These are phyloP conservation scores for Epinephelus fuscoguttatus DNA, from an alignment of 2,113 vertebrate species.

Conservation along the genomic window DNA sequence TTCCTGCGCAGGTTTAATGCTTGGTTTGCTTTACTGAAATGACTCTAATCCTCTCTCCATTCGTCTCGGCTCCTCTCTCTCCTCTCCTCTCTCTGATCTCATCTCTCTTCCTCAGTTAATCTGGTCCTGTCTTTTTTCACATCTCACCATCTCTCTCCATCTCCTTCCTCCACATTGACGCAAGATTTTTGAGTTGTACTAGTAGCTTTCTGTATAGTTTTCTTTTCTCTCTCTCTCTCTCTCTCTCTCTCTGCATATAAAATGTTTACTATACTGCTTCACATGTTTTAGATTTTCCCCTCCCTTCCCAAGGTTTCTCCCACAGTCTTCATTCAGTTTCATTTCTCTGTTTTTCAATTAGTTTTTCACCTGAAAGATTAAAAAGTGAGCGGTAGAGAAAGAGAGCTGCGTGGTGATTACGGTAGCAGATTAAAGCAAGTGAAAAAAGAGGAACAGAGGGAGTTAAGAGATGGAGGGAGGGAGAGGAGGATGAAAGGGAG, in stretches of 20 bases:
- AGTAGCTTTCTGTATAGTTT: neutral
- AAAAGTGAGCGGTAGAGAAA: neutral
- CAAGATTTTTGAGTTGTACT: neutral
- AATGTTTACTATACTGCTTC: neutral
- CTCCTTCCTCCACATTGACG: neutral
- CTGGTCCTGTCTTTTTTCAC: constrained; percentile 19
- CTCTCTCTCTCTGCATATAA: neutral
- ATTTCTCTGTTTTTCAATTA: neutral
- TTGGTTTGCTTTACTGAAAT: constrained; percentile 32
- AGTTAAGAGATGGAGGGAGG: neutral
- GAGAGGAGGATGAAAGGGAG: neutral
- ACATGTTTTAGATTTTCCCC: neutral
- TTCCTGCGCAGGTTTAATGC: constrained; percentile 8
- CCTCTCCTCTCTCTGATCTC: constrained; percentile 20
- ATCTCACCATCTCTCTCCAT: neutral
- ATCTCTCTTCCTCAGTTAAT: constrained; percentile 37
- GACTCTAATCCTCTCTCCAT: constrained; percentile 32
- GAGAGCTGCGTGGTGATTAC: neutral
- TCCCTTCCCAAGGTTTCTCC: neutral
- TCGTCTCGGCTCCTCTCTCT: constrained; percentile 15
- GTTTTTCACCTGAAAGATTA: neutral
- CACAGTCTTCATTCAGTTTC: neutral
- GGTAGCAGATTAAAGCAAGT: neutral
- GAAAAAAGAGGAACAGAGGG: neutral
- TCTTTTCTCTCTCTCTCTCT: neutral